These are phyloP conservation scores for Mixornis gularis DNA, from an alignment of 2,113 vertebrate species.

Conservation along the genomic window DNA sequence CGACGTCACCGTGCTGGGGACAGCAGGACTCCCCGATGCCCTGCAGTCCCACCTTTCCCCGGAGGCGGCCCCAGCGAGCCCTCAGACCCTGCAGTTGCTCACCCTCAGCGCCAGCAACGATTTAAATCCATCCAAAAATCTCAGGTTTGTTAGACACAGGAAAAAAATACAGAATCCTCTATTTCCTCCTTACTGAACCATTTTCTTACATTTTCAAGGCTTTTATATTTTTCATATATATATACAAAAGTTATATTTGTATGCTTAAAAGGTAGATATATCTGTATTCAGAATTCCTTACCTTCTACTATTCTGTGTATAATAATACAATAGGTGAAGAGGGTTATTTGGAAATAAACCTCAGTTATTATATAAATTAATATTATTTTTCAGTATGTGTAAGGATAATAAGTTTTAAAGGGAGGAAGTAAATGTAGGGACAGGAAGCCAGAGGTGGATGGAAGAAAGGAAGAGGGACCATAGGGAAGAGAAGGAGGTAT, in stretches of 20 bases:
- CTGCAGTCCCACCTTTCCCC: neutral
- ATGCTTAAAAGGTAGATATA: neutral
- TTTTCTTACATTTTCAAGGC: neutral
- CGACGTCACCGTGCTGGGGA: fast-evolving
- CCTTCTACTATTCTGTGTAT: neutral
- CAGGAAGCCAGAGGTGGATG: neutral
- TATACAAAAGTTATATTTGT: neutral
- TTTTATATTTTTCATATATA: neutral
- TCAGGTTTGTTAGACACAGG: neutral
- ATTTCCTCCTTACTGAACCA: neutral
- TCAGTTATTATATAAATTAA: neutral
- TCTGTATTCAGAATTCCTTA: neutral
- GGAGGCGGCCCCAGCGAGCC: neutral
- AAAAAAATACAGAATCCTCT: neutral
- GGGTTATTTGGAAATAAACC: neutral
- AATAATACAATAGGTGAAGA: neutral
- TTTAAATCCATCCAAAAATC: fast-evolving
- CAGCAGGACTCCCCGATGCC: fast-evolving
- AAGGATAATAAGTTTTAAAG: neutral
- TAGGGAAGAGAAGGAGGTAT: neutral
- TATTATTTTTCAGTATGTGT: neutral
- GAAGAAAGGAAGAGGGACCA: neutral
- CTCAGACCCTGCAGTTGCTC: fast-evolving
- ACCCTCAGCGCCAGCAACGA: neutral
- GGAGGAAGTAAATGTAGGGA: neutral